phyloP scores from a whole-genome alignment of 2,113 vertebrate genomes.

The Sander vitreus region DNA sequence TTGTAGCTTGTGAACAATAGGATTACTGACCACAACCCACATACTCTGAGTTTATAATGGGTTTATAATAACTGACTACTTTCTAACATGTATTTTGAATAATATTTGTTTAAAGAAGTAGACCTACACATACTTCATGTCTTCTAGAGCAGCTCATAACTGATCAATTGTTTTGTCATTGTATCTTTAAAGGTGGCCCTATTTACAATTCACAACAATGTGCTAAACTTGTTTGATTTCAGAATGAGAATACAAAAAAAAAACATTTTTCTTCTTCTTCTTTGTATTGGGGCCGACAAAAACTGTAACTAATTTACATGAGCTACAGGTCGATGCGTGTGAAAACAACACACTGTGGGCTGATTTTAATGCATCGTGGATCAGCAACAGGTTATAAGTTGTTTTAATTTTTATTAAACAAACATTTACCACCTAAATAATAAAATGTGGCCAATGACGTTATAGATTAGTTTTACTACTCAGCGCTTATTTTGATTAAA shows the following conservation, averaged over 20 bases:
- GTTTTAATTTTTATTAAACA: neutral
- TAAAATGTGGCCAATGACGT: neutral
- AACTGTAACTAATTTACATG: neutral
- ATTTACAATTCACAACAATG: neutral
- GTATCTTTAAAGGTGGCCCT: neutral
- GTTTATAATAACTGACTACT: neutral
- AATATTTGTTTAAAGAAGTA: neutral
- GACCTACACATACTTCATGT: neutral
- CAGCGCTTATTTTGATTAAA: neutral
- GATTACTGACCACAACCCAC: neutral
- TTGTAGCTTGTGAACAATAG: too few species aligned
- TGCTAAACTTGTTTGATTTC: neutral
- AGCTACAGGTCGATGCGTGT: neutral
- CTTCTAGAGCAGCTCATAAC: neutral
- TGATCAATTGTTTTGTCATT: neutral
- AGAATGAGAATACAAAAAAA: neutral
- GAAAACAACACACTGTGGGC: neutral
- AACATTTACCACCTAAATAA: neutral
- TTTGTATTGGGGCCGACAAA: neutral
- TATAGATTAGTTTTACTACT: neutral
- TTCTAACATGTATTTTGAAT: neutral
- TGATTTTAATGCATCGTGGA: constrained; percentile 20
- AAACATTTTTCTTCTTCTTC: neutral
- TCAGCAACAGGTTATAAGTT: constrained; percentile 70
- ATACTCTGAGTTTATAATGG: neutral